Evolutionary conservation across 2,113 vertebrate genomes (phyloP).

Genomic region (Ascaphus truei): DNA sequence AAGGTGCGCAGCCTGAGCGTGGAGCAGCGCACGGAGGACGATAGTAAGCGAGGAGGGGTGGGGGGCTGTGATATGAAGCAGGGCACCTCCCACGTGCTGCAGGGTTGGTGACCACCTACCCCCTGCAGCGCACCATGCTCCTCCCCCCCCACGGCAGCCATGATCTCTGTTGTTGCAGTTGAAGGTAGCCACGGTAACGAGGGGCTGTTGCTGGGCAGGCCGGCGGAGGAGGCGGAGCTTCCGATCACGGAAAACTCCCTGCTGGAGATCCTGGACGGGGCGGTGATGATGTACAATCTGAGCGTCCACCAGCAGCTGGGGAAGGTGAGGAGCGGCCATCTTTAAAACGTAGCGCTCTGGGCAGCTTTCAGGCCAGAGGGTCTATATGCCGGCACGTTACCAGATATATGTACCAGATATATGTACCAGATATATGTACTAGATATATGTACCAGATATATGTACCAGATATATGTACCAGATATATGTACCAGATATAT

Average conservation of each 20-base stretch:
- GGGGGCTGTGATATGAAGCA: neutral
- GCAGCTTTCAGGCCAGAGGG: neutral
- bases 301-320: slow-evolving; percentile 97
- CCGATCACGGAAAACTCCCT: slow-evolving; percentile 89
- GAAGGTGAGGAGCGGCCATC: slow-evolving; percentile 84
- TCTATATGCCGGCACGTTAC: neutral
- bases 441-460: no score
- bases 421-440: no score
- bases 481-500: no score
- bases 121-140: no score
- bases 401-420: no score
- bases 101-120: neutral
- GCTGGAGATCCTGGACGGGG: slow-evolving; percentile 87
- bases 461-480: no score
- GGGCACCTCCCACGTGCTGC: neutral
- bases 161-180: slow-evolving; percentile 58
- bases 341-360: no score
- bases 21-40: slow-evolving; percentile 89
- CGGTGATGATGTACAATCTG: slow-evolving; percentile 96
- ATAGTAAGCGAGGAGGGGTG: slow-evolving; percentile 74
- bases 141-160: neutral
- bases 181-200: slow-evolving; percentile 90
- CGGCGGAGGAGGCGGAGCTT: slow-evolving; percentile 81
- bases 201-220: slow-evolving; percentile 88
- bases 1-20: slow-evolving; percentile 82